Conservation (phyloP, 2,113 vertebrate species). For the Chaetops frenatus region DNA sequence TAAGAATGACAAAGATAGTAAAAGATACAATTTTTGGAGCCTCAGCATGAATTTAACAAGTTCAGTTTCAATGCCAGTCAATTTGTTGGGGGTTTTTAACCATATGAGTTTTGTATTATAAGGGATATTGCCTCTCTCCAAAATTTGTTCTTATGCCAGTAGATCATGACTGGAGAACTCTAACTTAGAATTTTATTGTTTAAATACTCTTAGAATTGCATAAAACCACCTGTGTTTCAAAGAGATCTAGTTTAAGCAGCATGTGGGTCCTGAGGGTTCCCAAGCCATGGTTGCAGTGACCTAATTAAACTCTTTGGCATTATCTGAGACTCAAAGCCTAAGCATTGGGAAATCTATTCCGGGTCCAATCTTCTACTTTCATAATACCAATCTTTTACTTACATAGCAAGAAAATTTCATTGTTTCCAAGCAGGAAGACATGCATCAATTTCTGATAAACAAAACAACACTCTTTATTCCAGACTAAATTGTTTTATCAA, state of each 20-base stretch:
- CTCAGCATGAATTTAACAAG: background rate
- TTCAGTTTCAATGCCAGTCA: background rate
- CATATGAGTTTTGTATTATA: background rate
- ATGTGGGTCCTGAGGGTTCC: background rate
- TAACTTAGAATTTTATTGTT: background rate
- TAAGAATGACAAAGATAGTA: background rate
- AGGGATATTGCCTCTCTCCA: background rate
- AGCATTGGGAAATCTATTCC: background rate
- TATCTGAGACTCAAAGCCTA: background rate
- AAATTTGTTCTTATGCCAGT: background rate
- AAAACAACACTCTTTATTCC: background rate
- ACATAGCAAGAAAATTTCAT: background rate
- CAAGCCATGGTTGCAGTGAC: background rate
- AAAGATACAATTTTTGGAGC: background rate
- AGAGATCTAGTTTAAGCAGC: background rate
- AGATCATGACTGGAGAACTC: background rate
- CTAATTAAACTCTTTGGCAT: background rate
- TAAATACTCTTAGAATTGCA: background rate
- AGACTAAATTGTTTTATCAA: background rate
- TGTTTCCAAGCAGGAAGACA: background rate
- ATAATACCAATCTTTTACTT: background rate
- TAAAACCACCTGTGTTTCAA: background rate
- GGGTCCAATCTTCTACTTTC: background rate
- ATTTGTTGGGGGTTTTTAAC: background rate
- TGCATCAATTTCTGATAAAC: background rate